A percentile compares a stretch with the other conserved stretches of the same genome.
These are phyloP conservation scores for Zoanthus solanderi DNA, from an alignment of 92 coral and sea anemone genomes.

Conservation along the genomic window DNA sequence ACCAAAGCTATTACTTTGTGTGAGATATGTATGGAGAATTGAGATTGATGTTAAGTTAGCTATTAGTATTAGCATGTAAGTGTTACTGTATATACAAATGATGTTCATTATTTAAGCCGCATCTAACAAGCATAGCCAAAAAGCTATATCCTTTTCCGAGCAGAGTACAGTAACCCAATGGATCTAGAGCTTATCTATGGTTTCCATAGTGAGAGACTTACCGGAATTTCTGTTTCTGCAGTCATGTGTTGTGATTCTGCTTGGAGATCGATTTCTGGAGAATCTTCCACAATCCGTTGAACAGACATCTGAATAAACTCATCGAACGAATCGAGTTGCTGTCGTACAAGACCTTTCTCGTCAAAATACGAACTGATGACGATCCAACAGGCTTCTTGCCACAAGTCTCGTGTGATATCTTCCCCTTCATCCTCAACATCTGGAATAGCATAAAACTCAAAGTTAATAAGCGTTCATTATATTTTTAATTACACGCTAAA, in stretches of 20 bases:
- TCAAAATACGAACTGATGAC: slow-evolving; percentile 99
- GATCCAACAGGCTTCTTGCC: slow-evolving; percentile 99
- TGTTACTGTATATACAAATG: too few species aligned
- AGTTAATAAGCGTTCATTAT: background rate
- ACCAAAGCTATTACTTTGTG: too few species aligned
- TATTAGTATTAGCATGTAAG: too few species aligned
- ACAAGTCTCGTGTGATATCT: slow-evolving; percentile 95
- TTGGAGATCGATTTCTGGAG: slow-evolving; percentile 96
- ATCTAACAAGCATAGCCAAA: too few species aligned
- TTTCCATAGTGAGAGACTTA: slow-evolving; percentile 27
- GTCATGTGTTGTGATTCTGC: slow-evolving; percentile 99
- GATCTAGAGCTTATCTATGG: too few species aligned
- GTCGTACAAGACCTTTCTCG: slow-evolving; percentile 98
- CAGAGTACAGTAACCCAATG: too few species aligned
- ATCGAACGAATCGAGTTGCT: slow-evolving; percentile 97
- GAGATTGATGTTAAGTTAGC: too few species aligned
- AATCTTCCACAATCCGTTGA: slow-evolving; percentile 97
- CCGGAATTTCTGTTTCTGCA: slow-evolving; percentile 94
- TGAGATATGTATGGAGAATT: too few species aligned
- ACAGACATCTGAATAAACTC: slow-evolving; percentile 99
- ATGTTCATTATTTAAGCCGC: too few species aligned
- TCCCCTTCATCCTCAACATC: slow-evolving; percentile 98
- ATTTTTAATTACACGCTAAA: background rate
- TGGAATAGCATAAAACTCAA: background rate
- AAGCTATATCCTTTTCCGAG: too few species aligned